phyloP scores from a whole-genome alignment of 1,140 invertebrate genomes.

The Pseudoatta argentina region DNA sequence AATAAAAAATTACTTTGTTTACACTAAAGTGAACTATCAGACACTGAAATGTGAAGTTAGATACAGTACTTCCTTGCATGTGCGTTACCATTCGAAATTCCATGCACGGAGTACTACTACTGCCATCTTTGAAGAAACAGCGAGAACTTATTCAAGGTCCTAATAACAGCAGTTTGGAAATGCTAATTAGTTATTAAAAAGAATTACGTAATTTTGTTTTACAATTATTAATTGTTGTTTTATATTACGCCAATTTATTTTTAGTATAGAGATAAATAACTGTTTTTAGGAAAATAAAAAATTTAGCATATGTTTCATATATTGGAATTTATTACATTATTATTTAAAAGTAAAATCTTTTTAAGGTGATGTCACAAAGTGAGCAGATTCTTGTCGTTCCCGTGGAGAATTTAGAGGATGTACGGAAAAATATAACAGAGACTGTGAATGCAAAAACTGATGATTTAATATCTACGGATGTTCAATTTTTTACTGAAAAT shows the following conservation, averaged over 20 bases:
- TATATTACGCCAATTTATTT: background rate
- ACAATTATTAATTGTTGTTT: constrained; percentile 5
- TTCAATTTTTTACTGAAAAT: background rate
- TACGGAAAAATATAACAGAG: constrained; percentile 72
- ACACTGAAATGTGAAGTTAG: too few species aligned
- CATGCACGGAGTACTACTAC: too few species aligned
- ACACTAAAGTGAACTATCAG: too few species aligned
- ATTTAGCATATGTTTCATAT: background rate
- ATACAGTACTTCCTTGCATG: too few species aligned
- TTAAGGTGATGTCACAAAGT: constrained; percentile 78
- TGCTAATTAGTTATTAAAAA: background rate
- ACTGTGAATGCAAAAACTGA: constrained; percentile 20
- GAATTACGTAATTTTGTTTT: background rate
- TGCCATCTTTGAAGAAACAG: too few species aligned
- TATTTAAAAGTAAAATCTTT: background rate
- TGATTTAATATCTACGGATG: constrained; percentile 10
- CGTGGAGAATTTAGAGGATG: constrained; percentile 68
- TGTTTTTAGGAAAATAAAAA: constrained; percentile 4
- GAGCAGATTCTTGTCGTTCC: constrained; percentile 79
- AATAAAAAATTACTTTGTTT: too few species aligned
- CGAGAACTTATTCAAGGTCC: too few species aligned
- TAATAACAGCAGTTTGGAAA: background rate
- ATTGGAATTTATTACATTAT: background rate
- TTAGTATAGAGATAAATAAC: background rate
- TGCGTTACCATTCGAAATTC: too few species aligned